These are phyloP conservation scores for Coenonympha glycerion DNA, from an alignment of 2,888 invertebrate species.

Conservation along the genomic window DNA sequence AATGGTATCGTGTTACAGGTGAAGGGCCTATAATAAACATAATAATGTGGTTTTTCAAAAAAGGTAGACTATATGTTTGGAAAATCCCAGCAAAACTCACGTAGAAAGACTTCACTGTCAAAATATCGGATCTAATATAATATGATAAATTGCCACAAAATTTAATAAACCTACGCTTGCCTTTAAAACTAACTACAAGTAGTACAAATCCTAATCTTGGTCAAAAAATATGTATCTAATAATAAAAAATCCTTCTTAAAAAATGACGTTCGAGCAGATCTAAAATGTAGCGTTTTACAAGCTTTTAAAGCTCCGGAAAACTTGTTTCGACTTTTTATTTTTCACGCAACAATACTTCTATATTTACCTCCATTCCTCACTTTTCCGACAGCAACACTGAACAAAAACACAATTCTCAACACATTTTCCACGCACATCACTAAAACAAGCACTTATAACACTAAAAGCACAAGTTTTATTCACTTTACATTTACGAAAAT, in stretches of 20 bases:
- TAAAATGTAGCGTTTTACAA: no score
- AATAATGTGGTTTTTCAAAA: no score
- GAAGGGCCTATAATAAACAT: not conserved
- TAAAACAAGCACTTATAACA: slow-evolving; percentile 26
- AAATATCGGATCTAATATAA: no score
- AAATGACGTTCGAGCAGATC: not conserved
- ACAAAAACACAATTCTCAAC: slow-evolving; percentile 44
- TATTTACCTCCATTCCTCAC: slow-evolving; percentile 59
- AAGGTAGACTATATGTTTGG: no score
- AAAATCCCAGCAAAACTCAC: no score
- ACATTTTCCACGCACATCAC: slow-evolving; percentile 56
- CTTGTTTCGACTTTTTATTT: not conserved
- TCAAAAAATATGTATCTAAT: no score
- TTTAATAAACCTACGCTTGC: no score
- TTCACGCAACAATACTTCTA: not conserved
- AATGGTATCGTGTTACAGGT: not conserved
- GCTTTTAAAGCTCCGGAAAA: no score
- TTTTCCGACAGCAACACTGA: slow-evolving; percentile 45
- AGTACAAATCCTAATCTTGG: no score
- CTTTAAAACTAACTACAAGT: no score
- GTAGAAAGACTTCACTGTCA: no score
- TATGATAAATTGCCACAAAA: no score
- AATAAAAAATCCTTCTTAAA: not conserved
- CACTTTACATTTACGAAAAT: slow-evolving; percentile 14
- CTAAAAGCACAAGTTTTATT: slow-evolving; percentile 21